phyloP scores from a whole-genome alignment of 2,888 invertebrate species.

The Corythucha ciliata region DNA sequence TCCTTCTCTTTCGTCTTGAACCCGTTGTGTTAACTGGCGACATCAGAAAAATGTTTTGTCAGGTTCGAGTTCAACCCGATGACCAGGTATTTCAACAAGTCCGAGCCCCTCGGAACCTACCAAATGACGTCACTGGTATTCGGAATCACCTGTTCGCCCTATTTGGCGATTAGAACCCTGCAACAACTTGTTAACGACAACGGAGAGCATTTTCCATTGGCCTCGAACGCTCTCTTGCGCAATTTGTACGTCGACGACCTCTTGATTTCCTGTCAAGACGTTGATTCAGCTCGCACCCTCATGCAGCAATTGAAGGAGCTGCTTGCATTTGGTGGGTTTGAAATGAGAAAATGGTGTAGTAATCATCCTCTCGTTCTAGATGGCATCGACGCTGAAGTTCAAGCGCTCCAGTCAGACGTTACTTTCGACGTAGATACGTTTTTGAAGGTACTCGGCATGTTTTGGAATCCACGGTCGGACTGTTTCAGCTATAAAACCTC shows the following conservation, averaged over 20 bases:
- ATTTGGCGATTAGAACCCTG: slow-evolving; percentile 26
- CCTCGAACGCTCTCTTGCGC: slow-evolving; percentile 17
- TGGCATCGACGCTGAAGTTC: not conserved
- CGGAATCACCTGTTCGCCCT: slow-evolving; percentile 32
- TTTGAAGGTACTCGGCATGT: slow-evolving; percentile 28
- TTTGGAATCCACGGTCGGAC: slow-evolving; percentile 28
- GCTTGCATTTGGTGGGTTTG: slow-evolving; percentile 18
- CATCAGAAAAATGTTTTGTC: too few species aligned
- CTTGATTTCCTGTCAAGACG: slow-evolving; percentile 4
- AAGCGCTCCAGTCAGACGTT: too few species aligned
- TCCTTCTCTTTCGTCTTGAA: too few species aligned
- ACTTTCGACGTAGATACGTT: slow-evolving; percentile 2
- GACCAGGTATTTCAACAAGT: too few species aligned
- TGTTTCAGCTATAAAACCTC: slow-evolving; percentile 20
- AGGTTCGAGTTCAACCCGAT: too few species aligned
- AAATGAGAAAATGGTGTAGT: slow-evolving; percentile 18
- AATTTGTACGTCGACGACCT: slow-evolving; percentile 23
- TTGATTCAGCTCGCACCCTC: slow-evolving; percentile 9
- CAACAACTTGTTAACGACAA: slow-evolving; percentile 29
- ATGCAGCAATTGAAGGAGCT: slow-evolving; percentile 17
- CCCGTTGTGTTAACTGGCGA: too few species aligned
- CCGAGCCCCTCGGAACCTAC: too few species aligned
- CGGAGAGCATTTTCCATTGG: slow-evolving; percentile 21
- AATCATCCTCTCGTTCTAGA: slow-evolving; percentile 10
- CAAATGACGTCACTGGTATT: too few species aligned